A percentile compares a stretch with the other conserved stretches of the same genome.
Evolutionary conservation across 2,113 vertebrate species (phyloP).

Genomic region (Fregata magnificens): DNA sequence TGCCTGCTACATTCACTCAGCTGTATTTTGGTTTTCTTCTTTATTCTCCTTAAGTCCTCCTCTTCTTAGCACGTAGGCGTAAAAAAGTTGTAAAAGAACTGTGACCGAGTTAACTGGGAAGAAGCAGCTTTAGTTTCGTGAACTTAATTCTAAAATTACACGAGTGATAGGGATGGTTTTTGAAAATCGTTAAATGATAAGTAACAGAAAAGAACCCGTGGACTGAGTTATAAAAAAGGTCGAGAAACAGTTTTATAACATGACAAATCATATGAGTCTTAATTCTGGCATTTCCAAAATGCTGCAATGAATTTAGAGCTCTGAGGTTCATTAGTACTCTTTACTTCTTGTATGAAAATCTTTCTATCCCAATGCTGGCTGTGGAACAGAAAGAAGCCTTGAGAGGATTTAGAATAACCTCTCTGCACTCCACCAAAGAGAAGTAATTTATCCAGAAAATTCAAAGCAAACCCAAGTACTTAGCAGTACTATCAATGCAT

Average conservation of each 20-base stretch:
- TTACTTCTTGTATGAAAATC: neutral
- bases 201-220: neutral
- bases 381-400: neutral
- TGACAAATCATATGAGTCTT: neutral
- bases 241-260: neutral
- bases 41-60: neutral
- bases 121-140: neutral
- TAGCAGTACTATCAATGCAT: neutral
- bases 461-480: neutral
- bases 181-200: neutral
- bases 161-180: neutral
- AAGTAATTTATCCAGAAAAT: neutral
- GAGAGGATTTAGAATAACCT: neutral
- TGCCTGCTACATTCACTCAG: neutral
- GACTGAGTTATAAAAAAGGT: neutral
- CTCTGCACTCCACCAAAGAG: neutral
- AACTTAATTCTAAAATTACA: constrained; percentile 25
- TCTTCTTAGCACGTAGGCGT: neutral
- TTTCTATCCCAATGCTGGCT: neutral
- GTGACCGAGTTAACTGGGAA: neutral
- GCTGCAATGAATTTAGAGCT: neutral
- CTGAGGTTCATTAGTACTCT: neutral
- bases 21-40: neutral
- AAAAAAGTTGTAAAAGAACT: neutral
- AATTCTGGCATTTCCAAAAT: neutral